phyloP scores from a whole-genome alignment of 2,888 invertebrate species.

The Drosophila atripex region DNA sequence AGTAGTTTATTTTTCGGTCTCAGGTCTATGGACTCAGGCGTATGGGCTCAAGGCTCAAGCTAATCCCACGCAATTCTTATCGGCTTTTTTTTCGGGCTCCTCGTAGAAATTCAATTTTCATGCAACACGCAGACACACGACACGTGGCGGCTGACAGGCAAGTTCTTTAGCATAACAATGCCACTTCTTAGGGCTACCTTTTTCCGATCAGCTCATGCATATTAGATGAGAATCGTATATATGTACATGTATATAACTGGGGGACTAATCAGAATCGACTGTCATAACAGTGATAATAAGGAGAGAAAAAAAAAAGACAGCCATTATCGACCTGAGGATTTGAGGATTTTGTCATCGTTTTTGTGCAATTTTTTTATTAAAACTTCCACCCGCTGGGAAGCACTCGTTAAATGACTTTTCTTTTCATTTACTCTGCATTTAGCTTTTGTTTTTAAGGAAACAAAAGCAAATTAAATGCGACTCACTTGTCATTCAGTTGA shows the following conservation, averaged over 20 bases:
- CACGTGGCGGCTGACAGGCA: conserved; percentile 75
- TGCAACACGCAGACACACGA: conserved; percentile 64
- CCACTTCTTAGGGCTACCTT: conserved; percentile 53
- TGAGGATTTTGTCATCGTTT: conserved; percentile 39
- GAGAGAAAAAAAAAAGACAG: conserved; percentile 35
- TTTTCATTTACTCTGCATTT: conserved; percentile 49
- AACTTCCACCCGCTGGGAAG: conserved; percentile 31
- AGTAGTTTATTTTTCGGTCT: conserved; percentile 77
- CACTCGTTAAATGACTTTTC: conserved; percentile 76
- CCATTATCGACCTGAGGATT: conserved; percentile 32
- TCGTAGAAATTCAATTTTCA: conserved; percentile 75
- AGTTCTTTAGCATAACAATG: conserved; percentile 78
- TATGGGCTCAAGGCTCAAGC: conserved; percentile 27
- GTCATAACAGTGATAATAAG: conserved; percentile 74
- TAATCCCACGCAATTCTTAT: conserved; percentile 2
- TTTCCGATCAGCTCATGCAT: conserved; percentile 71
- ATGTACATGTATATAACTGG: neutral
- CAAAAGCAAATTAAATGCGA: conserved; percentile 82
- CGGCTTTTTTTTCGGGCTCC: conserved; percentile 8
- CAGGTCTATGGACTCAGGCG: conserved; percentile 33
- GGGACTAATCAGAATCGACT: conserved; percentile 66
- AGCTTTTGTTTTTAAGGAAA: conserved; percentile 70
- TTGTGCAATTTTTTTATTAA: conserved; percentile 54
- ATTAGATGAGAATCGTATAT: conserved; percentile 63
- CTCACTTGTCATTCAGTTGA: conserved; percentile 76